A percentile compares a stretch with the other conserved stretches of the same genome.
Evolutionary conservation across 2,113 vertebrate genomes (phyloP).

Genomic region (Rattus rattus): DNA sequence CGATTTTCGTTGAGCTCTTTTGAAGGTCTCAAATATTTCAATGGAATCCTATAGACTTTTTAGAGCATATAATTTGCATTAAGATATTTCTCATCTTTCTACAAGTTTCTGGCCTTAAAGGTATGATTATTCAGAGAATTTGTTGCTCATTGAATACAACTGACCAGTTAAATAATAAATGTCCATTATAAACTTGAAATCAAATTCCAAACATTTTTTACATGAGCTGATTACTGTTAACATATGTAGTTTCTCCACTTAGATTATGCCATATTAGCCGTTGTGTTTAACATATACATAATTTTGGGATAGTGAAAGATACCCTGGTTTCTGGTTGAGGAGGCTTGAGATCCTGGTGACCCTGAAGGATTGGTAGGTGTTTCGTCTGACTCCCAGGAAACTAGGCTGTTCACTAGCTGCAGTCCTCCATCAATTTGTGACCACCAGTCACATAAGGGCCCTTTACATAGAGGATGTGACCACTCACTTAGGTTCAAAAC

Average conservation of each 20-base stretch:
- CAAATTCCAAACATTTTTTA: neutral
- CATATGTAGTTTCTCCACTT: neutral
- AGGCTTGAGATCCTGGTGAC: too few species aligned
- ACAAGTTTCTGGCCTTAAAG: neutral
- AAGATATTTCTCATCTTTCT: neutral
- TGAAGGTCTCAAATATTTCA: neutral
- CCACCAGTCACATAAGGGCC: too few species aligned
- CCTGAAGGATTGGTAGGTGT: too few species aligned
- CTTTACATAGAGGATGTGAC: too few species aligned
- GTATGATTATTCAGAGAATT: neutral
- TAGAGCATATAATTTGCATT: neutral
- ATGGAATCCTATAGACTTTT: neutral
- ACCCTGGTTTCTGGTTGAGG: too few species aligned
- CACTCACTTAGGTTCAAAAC: too few species aligned
- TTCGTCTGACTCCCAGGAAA: too few species aligned
- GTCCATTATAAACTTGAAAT: neutral
- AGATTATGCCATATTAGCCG: neutral
- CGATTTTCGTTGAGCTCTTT: neutral
- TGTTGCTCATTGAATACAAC: accelerated
- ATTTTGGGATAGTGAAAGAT: too few species aligned
- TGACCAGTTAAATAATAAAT: neutral
- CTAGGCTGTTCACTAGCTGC: too few species aligned
- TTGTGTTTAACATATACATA: neutral
- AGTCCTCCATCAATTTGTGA: too few species aligned
- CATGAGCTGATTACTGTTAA: neutral